A percentile compares a stretch with the other conserved stretches of the same genome.
Conservation (phyloP, 2,888 invertebrate genomes). For the Nemapogon koenigi region DNA sequence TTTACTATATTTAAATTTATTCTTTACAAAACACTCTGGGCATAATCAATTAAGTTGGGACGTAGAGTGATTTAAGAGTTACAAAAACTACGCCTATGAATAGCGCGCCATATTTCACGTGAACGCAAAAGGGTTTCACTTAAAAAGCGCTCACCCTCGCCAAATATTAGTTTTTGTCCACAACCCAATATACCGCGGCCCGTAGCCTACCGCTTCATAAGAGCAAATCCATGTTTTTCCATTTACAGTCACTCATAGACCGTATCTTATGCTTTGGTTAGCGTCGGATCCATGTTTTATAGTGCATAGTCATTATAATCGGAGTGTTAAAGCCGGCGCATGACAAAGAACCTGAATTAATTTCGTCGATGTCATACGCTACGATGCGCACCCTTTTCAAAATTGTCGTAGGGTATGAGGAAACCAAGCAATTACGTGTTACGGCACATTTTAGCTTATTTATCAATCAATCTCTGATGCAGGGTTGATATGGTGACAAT, state of each 20-base stretch:
- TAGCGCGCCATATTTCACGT: slow-evolving; percentile 33
- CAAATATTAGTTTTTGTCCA: slow-evolving; percentile 61
- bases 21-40: no score
- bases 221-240: slow-evolving; percentile 60
- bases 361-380: slow-evolving; percentile 60
- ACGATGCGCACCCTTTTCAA: slow-evolving; percentile 33
- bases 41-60: no score
- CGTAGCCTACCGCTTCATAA: slow-evolving; percentile 42
- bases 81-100: no score
- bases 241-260: slow-evolving; percentile 45
- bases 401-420: slow-evolving; percentile 37
- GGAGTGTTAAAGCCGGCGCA: slow-evolving; percentile 59
- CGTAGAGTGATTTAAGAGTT: no score
- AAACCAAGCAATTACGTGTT: slow-evolving; percentile 43
- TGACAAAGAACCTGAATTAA: slow-evolving; percentile 63
- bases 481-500: no score
- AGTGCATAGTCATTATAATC: slow-evolving; percentile 55
- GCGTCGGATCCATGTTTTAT: slow-evolving; percentile 40
- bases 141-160: slow-evolving; percentile 36
- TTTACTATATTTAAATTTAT: no score
- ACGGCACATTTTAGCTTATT: slow-evolving; percentile 51
- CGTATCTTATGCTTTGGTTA: slow-evolving; percentile 38
- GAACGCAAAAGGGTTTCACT: slow-evolving; percentile 43
- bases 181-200: slow-evolving; percentile 17
- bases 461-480: slow-evolving; percentile 59